A percentile compares a stretch with the other conserved stretches of the same genome.
These are phyloP conservation scores for Amazona finschi DNA, from an alignment of 2,797 vertebrate species.

Conservation along the genomic window DNA sequence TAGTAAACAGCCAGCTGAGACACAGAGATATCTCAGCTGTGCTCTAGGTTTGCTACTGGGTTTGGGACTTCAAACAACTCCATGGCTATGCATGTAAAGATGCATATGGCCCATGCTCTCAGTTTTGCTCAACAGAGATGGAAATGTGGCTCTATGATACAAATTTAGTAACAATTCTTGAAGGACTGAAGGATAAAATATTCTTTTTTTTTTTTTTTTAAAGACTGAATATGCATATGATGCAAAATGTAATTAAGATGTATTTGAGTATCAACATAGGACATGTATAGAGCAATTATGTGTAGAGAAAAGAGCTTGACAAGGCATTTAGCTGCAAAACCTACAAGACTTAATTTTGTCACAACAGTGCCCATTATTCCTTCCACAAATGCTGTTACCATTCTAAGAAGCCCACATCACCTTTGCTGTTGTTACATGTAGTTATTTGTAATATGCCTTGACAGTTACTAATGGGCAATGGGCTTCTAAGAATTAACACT, in stretches of 20 bases:
- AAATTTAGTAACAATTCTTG: not conserved
- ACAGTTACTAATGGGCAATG: not conserved
- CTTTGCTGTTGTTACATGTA: not conserved
- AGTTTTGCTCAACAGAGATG: not conserved
- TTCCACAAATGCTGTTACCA: not conserved
- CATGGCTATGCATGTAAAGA: not conserved
- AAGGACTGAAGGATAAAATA: not conserved
- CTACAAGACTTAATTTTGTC: not conserved
- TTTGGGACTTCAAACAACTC: not conserved
- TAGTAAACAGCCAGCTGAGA: not conserved
- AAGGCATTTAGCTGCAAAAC: not conserved
- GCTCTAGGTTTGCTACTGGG: not conserved
- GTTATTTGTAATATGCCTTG: not conserved
- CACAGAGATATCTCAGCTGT: not conserved
- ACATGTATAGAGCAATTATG: not conserved
- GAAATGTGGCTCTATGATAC: not conserved
- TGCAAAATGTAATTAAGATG: not conserved
- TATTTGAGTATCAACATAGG: not conserved
- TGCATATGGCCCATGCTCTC: not conserved
- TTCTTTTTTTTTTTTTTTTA: not conserved
- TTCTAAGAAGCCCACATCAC: not conserved
- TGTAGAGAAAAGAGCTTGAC: not conserved
- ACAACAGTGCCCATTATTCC: not conserved
- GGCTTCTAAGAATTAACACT: not conserved
- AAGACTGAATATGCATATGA: not conserved